Percentiles rank a stretch among this genome's conserved stretches.
These are phyloP conservation scores for Oreohelix idahoensis DNA, from an alignment of 1,140 invertebrate genomes.

Conservation along the genomic window DNA sequence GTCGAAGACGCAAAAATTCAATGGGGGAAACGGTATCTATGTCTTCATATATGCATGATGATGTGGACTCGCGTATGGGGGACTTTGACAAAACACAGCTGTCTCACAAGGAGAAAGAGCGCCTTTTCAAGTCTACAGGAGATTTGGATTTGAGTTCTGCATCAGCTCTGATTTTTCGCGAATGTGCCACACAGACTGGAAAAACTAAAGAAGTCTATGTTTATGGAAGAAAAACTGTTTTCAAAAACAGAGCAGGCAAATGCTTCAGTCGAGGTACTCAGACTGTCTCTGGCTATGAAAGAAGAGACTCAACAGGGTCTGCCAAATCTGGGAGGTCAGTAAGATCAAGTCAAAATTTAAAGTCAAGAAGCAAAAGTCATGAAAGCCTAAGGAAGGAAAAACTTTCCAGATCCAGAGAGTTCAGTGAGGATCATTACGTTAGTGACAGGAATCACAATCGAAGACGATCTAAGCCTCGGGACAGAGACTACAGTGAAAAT, in stretches of 20 bases:
- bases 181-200: slow-evolving; percentile 63
- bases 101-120: slow-evolving; percentile 48
- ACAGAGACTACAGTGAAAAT: slow-evolving; percentile 22
- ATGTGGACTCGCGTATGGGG: slow-evolving; percentile 56
- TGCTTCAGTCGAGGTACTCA: slow-evolving; percentile 26
- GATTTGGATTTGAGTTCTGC: slow-evolving; percentile 51
- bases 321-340: slow-evolving; percentile 16
- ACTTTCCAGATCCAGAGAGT: slow-evolving; percentile 20
- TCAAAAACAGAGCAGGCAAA: neutral
- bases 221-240: slow-evolving; percentile 18
- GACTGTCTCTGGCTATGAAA: neutral
- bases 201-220: slow-evolving; percentile 22
- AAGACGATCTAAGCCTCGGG: neutral
- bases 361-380: slow-evolving; percentile 28
- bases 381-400: slow-evolving; percentile 21
- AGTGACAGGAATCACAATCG: neutral
- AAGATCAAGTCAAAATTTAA: neutral
- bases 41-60: slow-evolving; percentile 57
- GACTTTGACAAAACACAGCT: slow-evolving; percentile 51
- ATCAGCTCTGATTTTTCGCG: slow-evolving; percentile 59
- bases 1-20: slow-evolving; percentile 56
- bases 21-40: slow-evolving; percentile 55
- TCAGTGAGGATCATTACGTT: neutral
- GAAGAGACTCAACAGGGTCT: slow-evolving; percentile 27
- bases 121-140: slow-evolving; percentile 58